Evolutionary conservation across 2,888 invertebrate genomes (phyloP), one percentile per base, ranked within the genome.

Genomic region (Anaspis maculata): DNA sequence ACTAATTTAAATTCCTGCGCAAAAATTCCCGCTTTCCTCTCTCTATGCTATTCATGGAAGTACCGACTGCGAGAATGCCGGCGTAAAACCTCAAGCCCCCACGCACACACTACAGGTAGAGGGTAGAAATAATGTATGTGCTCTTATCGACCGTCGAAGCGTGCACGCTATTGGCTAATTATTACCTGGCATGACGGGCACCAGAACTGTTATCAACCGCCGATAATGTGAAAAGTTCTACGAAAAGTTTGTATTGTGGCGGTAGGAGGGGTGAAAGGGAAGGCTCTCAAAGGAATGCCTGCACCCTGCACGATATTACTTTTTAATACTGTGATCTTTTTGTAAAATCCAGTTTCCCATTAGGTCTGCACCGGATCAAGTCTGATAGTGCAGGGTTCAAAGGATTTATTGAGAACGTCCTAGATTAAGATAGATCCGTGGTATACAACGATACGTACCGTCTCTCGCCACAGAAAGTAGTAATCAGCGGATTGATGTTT

Each of bases 161-260:
- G 22, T 24, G 39, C 39, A 39, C 39, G 39, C 39, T 27, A 39
- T 39, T 39, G 39, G 36, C 43, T 43, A 41, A 43, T 43, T 43
- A 43, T 41, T 38, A 41, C 37, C 37, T 43, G 31, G 38, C 43
- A 41, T 41, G 41, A 27, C 34, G 36, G 29, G 34, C 27, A 34
- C 11, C 19, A 5, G 25, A 13, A 32, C 32, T 30, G 34, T 35
- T 40, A 42, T 42, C 42, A 42, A 26, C 11, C 28, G 29, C 14
- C 39, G 36, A 42, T 42, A 42, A 42, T 39, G 34, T 34, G 30
- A 34, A 36, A 42, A 39, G 25, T 39, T 39, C 39, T 36, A 33
- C 33, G n/a, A n/a, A n/a, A n/a, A n/a, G n/a, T n/a, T n/a, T n/a
- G n/a, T n/a, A n/a, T n/a, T n/a, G n/a, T 6, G 19, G 5, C 9